Percentiles rank a stretch among this genome's conserved stretches.
Conservation (phyloP, 2,113 vertebrate genomes). For the Vulpes lagopus region DNA sequence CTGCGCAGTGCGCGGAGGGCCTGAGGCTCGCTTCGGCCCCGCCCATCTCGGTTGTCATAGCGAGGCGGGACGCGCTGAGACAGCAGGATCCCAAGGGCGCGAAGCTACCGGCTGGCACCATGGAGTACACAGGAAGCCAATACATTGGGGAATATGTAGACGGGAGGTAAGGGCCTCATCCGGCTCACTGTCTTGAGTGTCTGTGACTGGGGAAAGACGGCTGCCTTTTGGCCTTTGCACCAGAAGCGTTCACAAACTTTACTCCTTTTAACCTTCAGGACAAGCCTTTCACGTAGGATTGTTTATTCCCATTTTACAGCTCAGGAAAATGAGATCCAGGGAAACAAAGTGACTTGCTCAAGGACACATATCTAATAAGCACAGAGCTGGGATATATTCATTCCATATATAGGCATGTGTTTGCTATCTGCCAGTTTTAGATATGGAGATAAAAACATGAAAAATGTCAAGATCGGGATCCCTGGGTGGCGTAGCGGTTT, state of each 20-base stretch:
- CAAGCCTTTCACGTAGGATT: not conserved
- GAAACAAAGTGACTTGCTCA: not conserved
- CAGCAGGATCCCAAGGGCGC: rapidly evolving
- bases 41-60: constrained; percentile 73
- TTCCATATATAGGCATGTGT: not conserved
- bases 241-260: not conserved
- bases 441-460: not conserved
- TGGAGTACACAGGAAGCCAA: constrained; percentile 90
- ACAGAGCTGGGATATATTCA: not conserved
- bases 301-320: constrained; percentile 13
- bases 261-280: not conserved
- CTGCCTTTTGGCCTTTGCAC: not conserved
- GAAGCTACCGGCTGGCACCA: constrained; percentile 53
- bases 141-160: constrained; percentile 87
- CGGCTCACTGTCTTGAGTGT: not conserved
- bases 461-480: not conserved
- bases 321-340: not conserved
- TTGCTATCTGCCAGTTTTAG: not conserved
- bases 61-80: not conserved
- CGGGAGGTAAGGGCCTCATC: constrained; percentile 87
- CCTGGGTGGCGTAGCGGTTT: too few relatives aligned
- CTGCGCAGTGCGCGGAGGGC: not conserved
- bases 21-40: rapidly evolving
- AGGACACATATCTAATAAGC: not conserved
- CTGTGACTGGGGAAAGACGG: not conserved